A percentile compares a stretch with the other conserved stretches of the same genome.
Conservation (phyloP, 2,888 invertebrate genomes). For the Lamellibrachia satsuma region DNA sequence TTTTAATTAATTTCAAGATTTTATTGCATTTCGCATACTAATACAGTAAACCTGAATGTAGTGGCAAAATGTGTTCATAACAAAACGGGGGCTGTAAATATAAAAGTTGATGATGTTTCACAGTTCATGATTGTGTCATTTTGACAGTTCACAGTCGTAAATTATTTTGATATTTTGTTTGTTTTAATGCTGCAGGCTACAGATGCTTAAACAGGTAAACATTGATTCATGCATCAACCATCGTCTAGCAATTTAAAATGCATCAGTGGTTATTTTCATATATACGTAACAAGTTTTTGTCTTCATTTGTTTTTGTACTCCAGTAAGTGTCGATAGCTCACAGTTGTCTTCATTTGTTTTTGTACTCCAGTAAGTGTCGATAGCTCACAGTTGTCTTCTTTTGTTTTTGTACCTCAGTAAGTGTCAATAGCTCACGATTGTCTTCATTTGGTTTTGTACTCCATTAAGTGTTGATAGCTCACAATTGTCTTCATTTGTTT, state of each 20-base stretch:
- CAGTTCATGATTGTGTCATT: not conserved
- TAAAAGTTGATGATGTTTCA: not conserved
- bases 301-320: no score
- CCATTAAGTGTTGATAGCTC: no score
- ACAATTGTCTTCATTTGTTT: no score
- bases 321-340: no score
- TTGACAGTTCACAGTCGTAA: not conserved
- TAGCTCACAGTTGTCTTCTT: no score
- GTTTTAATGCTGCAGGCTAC: conserved; percentile 6
- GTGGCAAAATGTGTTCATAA: not conserved
- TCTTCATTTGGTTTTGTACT: no score
- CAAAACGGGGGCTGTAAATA: not conserved
- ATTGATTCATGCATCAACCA: not conserved
- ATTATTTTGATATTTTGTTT: not conserved
- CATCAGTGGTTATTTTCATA: not conserved
- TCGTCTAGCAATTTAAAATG: not conserved
- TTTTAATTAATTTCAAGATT: not conserved
- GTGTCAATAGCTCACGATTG: no score
- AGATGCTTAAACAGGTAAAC: conserved; percentile 1
- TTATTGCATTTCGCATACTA: not conserved
- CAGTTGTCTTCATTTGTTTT: no score
- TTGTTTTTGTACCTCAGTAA: no score
- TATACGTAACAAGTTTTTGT: not conserved
- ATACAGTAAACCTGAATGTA: not conserved
- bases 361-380: no score